Conservation (phyloP, 2,888 invertebrate genomes). For the Cerastis leucographa region DNA sequence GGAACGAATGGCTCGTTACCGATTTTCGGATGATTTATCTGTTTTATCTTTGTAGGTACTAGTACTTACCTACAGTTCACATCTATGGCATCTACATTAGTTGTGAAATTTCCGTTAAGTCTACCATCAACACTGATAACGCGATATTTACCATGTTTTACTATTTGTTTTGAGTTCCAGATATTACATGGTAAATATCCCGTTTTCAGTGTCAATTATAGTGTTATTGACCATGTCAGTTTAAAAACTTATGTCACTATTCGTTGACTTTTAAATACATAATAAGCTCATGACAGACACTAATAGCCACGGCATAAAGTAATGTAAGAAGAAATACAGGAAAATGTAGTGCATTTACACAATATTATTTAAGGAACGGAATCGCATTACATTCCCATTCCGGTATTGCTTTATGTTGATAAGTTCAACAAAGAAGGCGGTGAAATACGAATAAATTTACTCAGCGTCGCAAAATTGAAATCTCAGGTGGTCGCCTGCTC, state of each 20-base stretch:
- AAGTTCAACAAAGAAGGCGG: slow-evolving; percentile 79
- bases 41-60: background rate
- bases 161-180: no score
- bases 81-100: background rate
- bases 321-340: background rate
- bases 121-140: no score
- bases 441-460: slow-evolving; percentile 87
- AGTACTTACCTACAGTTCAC: background rate
- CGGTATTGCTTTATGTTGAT: slow-evolving; percentile 74
- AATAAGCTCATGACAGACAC: background rate
- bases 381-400: slow-evolving; percentile 66
- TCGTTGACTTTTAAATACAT: background rate
- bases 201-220: no score
- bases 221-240: no score
- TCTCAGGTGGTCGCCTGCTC: slow-evolving; percentile 86
- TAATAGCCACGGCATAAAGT: background rate
- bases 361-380: slow-evolving; percentile 53
- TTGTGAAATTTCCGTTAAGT: background rate
- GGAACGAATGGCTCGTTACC: slow-evolving; percentile 2
- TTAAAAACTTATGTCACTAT: no score
- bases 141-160: no score
- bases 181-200: no score
- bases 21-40: slow-evolving; percentile 12
- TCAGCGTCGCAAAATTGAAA: slow-evolving; percentile 88
- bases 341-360: slow-evolving; percentile 25